Conservation (phyloP, 2,113 vertebrate genomes). For the Platysteira castanea region DNA sequence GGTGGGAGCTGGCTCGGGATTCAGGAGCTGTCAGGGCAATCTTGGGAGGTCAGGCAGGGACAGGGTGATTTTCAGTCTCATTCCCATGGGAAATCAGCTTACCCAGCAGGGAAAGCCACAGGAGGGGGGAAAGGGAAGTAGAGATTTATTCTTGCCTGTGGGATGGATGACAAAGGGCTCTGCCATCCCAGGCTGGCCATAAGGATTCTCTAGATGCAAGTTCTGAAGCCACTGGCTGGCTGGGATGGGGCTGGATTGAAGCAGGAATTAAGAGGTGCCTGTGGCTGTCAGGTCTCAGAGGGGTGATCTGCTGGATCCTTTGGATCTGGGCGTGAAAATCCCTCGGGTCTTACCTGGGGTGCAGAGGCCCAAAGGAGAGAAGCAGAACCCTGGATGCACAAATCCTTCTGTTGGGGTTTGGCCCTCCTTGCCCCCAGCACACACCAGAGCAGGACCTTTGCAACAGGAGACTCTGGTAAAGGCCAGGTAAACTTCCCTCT, state of each 20-base stretch:
- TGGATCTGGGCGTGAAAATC: neutral
- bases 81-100: neutral
- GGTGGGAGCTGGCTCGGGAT: neutral
- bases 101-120: neutral
- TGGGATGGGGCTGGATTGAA: neutral
- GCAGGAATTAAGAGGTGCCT: neutral
- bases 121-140: neutral
- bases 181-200: neutral
- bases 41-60: neutral
- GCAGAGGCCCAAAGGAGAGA: neutral
- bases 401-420: neutral
- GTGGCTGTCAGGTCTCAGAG: neutral
- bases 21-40: neutral
- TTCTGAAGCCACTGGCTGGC: neutral
- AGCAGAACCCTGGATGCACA: neutral
- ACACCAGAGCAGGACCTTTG: neutral
- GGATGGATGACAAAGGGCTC: neutral
- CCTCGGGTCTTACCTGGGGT: neutral
- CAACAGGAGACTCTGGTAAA: neutral
- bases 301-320: neutral
- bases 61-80: neutral
- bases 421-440: neutral
- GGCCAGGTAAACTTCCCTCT: neutral
- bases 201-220: neutral
- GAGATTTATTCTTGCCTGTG: neutral